Percentiles rank a stretch among this genome's conserved stretches.
These are phyloP conservation scores for Oostethus manadensis DNA, from an alignment of 2,113 vertebrate species.

Conservation along the genomic window DNA sequence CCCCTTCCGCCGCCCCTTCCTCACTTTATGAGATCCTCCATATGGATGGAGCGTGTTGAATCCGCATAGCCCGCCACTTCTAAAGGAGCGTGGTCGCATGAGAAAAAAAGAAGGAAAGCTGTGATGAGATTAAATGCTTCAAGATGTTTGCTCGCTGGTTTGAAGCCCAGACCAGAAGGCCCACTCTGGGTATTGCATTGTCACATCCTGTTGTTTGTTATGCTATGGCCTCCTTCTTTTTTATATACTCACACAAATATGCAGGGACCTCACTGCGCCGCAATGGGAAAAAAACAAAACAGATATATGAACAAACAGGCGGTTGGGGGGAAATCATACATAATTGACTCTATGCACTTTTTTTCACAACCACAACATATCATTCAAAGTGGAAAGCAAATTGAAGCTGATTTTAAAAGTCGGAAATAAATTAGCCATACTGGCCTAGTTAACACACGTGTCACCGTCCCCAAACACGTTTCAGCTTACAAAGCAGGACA, in stretches of 20 bases:
- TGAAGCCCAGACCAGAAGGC: conserved; percentile 40
- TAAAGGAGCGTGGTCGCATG: conserved; percentile 41
- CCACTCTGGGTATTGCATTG: conserved; percentile 30
- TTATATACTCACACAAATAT: conserved; percentile 28
- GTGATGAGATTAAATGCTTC: conserved; percentile 72
- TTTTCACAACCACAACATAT: background rate
- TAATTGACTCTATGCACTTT: background rate
- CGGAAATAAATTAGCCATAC: no score
- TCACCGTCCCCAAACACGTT: no score
- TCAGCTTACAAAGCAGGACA: no score
- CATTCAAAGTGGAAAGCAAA: background rate
- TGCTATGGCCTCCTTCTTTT: background rate
- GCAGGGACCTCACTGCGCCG: background rate
- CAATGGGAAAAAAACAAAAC: conserved; percentile 16
- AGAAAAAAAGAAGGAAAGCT: conserved; percentile 37
- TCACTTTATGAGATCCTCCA: conserved; percentile 46
- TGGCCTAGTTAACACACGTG: background rate
- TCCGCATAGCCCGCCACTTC: conserved; percentile 57
- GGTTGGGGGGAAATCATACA: background rate
- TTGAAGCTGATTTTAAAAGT: background rate
- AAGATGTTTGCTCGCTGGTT: conserved; percentile 64
- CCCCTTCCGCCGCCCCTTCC: conserved; percentile 29
- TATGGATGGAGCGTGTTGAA: conserved; percentile 55
- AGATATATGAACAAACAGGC: background rate
- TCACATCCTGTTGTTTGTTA: conserved; percentile 53